Base-by-base conservation (phyloP, 2,113 vertebrate genomes). In the Oreotrochilus melanogaster region DNA sequence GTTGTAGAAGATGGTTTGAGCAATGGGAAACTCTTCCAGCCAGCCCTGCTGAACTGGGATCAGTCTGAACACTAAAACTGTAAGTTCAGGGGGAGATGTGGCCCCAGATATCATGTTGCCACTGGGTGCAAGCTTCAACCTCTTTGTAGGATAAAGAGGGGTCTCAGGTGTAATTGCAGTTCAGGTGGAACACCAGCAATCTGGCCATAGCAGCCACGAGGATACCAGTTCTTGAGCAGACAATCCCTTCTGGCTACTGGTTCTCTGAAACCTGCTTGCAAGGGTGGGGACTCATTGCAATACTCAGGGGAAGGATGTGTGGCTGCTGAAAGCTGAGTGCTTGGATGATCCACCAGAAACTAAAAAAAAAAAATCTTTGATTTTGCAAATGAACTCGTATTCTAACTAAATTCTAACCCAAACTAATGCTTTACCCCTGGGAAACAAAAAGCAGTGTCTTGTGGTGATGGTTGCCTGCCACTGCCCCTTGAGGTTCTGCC, bases 281-380 rank as follows among this genome's bases (percentile, higher is more conserved):
- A 33, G 22, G 69, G 3, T 2, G 0, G 0, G 1, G n/a, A 17
- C 28, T 57, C n/a, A 7, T 7, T 10, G 1, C 24, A 23, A 37
- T 1, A 0, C 9, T n/a, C 45, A 33, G 43, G 51, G n/a, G 72
- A 21, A 11, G 14, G 60, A 9, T 11, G 17, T 13, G 53, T 24
- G 30, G 30, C 53, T 48, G 21, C 65, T 51, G 45, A 33, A 47
- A 87, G 65, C 19, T 27, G 10, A 28, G 18, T 4, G 35, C 47
- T 24, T 1, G 3, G 18, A 8, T 53, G 57, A 45, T 30, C 22
- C 43, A 45, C 19, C 23, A 87, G 65, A 18, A 80, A n/a, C 6
- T 7, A 45, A 65, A 69, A 89, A n/a, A 89, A n/a, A 78, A 67
- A 1, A 11, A 31, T 10, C 72, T 78, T 60, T 81, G 61, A 30